These are phyloP conservation scores for Chrosomus eos DNA, from an alignment of 2,797 vertebrate genomes.

Conservation along the genomic window DNA sequence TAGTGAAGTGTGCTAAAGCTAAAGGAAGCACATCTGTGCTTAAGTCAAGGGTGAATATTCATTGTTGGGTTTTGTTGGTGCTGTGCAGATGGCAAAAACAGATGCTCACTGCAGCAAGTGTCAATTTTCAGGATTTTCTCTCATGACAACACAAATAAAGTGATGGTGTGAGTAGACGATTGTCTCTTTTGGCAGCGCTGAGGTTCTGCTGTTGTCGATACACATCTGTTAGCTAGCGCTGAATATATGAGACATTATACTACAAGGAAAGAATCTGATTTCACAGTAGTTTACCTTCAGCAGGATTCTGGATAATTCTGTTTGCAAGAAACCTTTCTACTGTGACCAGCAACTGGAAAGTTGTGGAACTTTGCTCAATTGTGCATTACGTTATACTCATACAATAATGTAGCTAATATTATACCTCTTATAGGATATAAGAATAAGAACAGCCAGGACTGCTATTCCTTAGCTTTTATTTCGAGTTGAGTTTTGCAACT, in stretches of 20 bases:
- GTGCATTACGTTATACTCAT: neutral
- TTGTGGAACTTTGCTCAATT: neutral
- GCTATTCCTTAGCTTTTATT: no score
- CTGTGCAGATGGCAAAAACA: constrained; percentile 78
- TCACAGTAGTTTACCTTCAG: constrained; percentile 16
- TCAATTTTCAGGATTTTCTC: constrained; percentile 77
- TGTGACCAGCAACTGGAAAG: neutral
- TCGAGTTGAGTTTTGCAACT: no score
- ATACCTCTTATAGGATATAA: no score
- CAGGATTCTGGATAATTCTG: neutral
- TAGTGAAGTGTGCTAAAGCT: constrained; percentile 52
- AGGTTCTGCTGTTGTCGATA: constrained; percentile 45
- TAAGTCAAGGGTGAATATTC: constrained; percentile 79
- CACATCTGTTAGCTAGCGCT: constrained; percentile 15
- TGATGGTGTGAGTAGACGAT: constrained; percentile 72
- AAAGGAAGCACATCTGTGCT: constrained; percentile 71
- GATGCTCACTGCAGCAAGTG: constrained; percentile 76
- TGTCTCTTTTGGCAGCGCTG: constrained; percentile 67
- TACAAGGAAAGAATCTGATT: neutral
- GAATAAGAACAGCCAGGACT: no score
- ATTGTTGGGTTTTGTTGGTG: constrained; percentile 77
- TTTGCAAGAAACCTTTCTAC: neutral
- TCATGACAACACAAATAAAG: constrained; percentile 81
- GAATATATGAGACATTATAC: neutral
- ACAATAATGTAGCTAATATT: neutral